phyloP scores from a whole-genome alignment of 2,888 invertebrate species.

The Teinopalpus imperialis region DNA sequence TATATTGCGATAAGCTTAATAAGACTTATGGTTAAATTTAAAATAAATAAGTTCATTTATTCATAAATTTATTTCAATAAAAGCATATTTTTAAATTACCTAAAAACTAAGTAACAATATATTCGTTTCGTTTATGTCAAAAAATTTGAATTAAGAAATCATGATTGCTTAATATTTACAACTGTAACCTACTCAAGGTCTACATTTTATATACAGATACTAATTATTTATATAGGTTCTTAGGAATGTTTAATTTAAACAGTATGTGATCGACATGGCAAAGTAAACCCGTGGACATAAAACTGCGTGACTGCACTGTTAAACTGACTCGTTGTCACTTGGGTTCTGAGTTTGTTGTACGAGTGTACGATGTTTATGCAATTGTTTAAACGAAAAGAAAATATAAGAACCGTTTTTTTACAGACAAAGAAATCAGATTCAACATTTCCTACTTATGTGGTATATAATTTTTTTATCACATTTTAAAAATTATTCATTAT shows the following conservation, averaged over 20 bases:
- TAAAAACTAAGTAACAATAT: no score
- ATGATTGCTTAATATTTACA: no score
- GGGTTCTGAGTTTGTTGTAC: constrained; percentile 31
- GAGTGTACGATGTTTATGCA: constrained; percentile 38
- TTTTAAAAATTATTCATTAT: no score
- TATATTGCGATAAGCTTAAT: no score
- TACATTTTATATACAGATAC: constrained; percentile 28
- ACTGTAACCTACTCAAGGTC: constrained; percentile 10
- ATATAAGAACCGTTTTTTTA: constrained; percentile 40
- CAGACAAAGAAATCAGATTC: constrained; percentile 25
- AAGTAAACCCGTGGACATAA: constrained; percentile 57
- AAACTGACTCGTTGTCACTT: constrained; percentile 42
- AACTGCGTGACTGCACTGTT: constrained; percentile 62
- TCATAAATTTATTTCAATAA: no score
- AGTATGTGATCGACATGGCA: constrained; percentile 62
- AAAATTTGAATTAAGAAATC: no score
- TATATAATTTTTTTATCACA: no score
- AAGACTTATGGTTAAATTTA: no score
- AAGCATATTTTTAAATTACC: no score
- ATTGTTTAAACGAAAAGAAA: constrained; percentile 41
- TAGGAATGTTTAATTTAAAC: constrained; percentile 50
- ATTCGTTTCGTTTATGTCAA: no score
- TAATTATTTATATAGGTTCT: constrained; percentile 55
- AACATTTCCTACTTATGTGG: constrained; percentile 9
- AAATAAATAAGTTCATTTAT: no score